These are phyloP conservation scores for Botia almorhae DNA, from an alignment of 2,797 vertebrate genomes.

Conservation along the genomic window DNA sequence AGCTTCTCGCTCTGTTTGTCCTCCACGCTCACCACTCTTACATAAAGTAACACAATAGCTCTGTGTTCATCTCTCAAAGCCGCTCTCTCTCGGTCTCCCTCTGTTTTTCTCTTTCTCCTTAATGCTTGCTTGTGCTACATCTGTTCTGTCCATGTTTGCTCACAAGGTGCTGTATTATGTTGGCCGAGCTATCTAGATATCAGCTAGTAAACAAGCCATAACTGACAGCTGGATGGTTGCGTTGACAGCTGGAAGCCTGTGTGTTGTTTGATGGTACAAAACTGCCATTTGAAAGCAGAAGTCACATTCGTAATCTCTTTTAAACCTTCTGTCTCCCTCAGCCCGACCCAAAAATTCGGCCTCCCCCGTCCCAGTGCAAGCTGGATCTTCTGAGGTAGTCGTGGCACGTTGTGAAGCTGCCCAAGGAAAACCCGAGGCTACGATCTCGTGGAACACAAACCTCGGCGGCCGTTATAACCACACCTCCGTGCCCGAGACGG, in stretches of 20 bases:
- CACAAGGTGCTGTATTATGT: too few relatives aligned
- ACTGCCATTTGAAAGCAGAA: neutral
- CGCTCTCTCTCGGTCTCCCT: neutral
- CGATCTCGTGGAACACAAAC: slow-evolving; percentile 77
- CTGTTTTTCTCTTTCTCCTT: neutral
- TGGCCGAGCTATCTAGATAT: too few relatives aligned
- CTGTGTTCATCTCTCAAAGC: neutral
- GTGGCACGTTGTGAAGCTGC: slow-evolving; percentile 82
- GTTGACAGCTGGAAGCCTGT: too few relatives aligned
- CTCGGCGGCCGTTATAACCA: slow-evolving; percentile 69
- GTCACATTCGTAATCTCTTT: neutral
- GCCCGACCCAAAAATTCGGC: slow-evolving; percentile 81
- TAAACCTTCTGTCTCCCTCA: slow-evolving; percentile 54
- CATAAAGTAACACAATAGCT: slow-evolving; percentile 28
- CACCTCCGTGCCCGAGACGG: slow-evolving; percentile 62
- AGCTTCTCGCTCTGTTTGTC: slow-evolving; percentile 10
- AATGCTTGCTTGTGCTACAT: neutral
- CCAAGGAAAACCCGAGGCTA: slow-evolving; percentile 80
- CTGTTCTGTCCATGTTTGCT: slow-evolving; percentile 19
- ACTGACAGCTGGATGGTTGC: too few relatives aligned
- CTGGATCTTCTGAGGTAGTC: slow-evolving; percentile 67
- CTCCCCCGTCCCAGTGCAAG: slow-evolving; percentile 69
- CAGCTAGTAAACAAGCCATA: too few relatives aligned
- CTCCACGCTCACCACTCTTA: slow-evolving; percentile 11
- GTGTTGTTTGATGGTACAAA: neutral